These are phyloP conservation scores for Rhagoletis pomonella DNA, from an alignment of 1,140 invertebrate species.

Conservation along the genomic window DNA sequence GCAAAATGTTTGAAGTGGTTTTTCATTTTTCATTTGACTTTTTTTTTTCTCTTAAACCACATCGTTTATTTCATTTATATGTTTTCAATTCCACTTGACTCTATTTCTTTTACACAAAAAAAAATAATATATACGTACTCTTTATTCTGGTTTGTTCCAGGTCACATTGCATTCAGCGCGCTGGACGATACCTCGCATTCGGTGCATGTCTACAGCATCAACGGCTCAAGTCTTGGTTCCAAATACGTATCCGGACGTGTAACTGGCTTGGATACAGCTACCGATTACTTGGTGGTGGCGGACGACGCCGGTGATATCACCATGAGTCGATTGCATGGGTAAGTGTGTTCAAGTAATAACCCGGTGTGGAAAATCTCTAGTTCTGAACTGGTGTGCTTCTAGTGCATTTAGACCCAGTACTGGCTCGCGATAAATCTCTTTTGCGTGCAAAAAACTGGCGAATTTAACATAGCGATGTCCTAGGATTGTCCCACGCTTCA, in stretches of 20 bases:
- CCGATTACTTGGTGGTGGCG: conserved; percentile 76
- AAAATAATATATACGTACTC: conserved; percentile 31
- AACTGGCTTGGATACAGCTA: conserved; percentile 74
- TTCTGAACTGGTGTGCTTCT: too few relatives aligned
- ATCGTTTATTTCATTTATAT: conserved; percentile 22
- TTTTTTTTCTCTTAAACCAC: background rate
- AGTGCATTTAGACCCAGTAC: too few relatives aligned
- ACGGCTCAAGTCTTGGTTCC: conserved; percentile 77
- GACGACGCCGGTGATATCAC: conserved; percentile 78
- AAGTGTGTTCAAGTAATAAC: conserved; percentile 58
- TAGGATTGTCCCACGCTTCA: too few relatives aligned
- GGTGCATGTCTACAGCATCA: conserved; percentile 79
- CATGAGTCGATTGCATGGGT: conserved; percentile 75
- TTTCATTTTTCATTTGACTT: conserved; percentile 1
- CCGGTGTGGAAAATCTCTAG: too few relatives aligned
- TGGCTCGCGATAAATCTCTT: too few relatives aligned
- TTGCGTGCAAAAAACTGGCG: too few relatives aligned
- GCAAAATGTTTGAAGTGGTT: conserved; percentile 48
- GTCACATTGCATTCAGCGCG: conserved; percentile 72
- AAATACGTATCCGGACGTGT: conserved; percentile 76
- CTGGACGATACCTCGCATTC: conserved; percentile 74
- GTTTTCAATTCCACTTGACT: conserved; percentile 42
- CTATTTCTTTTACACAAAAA: conserved; percentile 34
- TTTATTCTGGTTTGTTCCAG: conserved; percentile 58
- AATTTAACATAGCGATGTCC: too few relatives aligned